Evolutionary conservation across 2,113 vertebrate species (phyloP).

Genomic region (Antechinus flavipes): DNA sequence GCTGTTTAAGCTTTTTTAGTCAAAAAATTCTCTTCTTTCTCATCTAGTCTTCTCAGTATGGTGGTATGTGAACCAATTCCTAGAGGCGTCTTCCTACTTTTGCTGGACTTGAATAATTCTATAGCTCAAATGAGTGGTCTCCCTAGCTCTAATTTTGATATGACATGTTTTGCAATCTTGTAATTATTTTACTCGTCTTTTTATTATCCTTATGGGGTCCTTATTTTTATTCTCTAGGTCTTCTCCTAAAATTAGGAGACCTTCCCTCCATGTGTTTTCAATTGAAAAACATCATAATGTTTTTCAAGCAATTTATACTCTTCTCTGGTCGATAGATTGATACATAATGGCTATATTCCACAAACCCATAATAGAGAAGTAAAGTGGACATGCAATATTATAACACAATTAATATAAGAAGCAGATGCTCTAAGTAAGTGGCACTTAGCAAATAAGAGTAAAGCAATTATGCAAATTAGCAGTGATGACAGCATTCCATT

Average conservation of each 20-base stretch:
- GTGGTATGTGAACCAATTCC: neutral
- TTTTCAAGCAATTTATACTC: neutral
- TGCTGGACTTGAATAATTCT: neutral
- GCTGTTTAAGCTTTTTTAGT: neutral
- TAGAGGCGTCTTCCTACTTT: neutral
- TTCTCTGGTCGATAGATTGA: neutral
- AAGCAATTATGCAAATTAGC: neutral
- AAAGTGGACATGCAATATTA: neutral
- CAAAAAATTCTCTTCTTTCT: neutral
- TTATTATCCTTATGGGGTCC: neutral
- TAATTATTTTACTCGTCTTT: neutral
- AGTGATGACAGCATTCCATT: neutral
- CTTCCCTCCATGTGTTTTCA: neutral
- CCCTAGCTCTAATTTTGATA: neutral
- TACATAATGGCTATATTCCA: neutral
- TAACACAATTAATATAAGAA: neutral
- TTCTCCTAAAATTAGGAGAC: neutral
- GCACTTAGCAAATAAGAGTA: slow-evolving; percentile 2
- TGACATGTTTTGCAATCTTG: neutral
- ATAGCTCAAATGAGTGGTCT: neutral
- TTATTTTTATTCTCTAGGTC: neutral
- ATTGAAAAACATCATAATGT: neutral
- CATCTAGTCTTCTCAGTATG: neutral
- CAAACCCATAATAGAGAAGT: neutral
- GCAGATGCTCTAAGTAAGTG: slow-evolving; percentile 4